Percentiles rank a stretch among this genome's conserved stretches.
Conservation (phyloP, 2,113 vertebrate species). For the Indicator maculatus region DNA sequence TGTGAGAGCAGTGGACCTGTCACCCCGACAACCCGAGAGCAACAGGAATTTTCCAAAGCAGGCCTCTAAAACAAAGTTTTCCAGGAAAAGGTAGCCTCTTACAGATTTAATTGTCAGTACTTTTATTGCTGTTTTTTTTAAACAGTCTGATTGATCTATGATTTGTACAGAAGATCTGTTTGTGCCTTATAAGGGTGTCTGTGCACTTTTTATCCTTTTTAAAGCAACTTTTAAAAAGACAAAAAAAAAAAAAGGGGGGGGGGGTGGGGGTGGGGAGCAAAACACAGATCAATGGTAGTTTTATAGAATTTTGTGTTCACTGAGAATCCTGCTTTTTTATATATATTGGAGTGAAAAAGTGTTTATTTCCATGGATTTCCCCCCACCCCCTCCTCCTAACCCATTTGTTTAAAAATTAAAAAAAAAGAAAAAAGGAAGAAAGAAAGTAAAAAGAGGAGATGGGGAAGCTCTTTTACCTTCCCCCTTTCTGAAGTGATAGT, state of each 20-base stretch:
- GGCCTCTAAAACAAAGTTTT: not conserved
- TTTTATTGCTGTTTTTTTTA: slow-evolving; percentile 67
- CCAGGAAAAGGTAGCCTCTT: slow-evolving; percentile 62
- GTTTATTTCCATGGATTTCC: slow-evolving; percentile 38
- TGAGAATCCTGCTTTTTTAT: slow-evolving; percentile 51
- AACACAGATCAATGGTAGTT: slow-evolving; percentile 63
- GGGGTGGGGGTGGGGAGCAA: not conserved
- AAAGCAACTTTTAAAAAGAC: slow-evolving; percentile 73
- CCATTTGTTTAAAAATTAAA: slow-evolving; percentile 34
- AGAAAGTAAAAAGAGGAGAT: not conserved
- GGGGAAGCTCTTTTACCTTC: slow-evolving; percentile 29
- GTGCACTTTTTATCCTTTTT: slow-evolving; percentile 85
- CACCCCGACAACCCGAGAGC: not conserved
- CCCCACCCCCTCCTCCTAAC: slow-evolving; percentile 37
- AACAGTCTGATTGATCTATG: slow-evolving; percentile 32
- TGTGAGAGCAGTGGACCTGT: not conserved
- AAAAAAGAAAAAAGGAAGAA: not conserved
- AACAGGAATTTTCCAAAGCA: slow-evolving; percentile 18
- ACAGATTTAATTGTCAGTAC: slow-evolving; percentile 52
- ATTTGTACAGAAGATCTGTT: slow-evolving; percentile 80
- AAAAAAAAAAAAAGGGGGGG: not conserved
- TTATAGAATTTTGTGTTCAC: slow-evolving; percentile 71
- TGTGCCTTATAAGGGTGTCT: slow-evolving; percentile 85
- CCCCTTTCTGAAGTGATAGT: not conserved
- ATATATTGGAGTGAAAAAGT: slow-evolving; percentile 37